These are phyloP conservation scores for Phthorimaea operculella DNA, from an alignment of 1,140 invertebrate species.

Conservation along the genomic window DNA sequence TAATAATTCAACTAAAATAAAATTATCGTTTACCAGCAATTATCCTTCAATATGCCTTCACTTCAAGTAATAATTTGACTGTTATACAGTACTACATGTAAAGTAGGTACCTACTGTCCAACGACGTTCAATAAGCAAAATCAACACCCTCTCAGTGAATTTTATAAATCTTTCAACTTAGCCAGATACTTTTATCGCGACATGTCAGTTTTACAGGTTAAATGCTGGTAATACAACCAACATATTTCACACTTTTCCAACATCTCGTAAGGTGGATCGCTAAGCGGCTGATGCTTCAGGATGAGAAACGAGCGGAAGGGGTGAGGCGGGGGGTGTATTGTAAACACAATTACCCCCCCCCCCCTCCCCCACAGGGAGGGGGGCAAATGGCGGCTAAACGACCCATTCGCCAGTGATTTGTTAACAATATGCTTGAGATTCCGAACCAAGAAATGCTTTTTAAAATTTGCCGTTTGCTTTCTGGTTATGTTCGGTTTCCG, in stretches of 20 bases:
- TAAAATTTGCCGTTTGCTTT: slow-evolving; percentile 29
- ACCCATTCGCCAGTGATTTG: slow-evolving; percentile 63
- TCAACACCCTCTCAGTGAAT: too few relatives aligned
- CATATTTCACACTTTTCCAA: slow-evolving; percentile 20
- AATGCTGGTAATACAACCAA: background rate
- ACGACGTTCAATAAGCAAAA: too few relatives aligned
- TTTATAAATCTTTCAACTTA: too few relatives aligned
- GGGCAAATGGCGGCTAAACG: slow-evolving; percentile 61
- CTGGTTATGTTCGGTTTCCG: slow-evolving; percentile 11
- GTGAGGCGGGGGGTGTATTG: slow-evolving; percentile 33
- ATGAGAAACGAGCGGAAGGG: slow-evolving; percentile 48
- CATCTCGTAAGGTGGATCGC: slow-evolving; percentile 42
- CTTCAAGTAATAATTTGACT: too few relatives aligned
- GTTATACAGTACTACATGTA: too few relatives aligned
- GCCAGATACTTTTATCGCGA: too few relatives aligned
- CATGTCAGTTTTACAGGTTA: background rate
- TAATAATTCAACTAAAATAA: too few relatives aligned
- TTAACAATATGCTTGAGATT: slow-evolving; percentile 64
- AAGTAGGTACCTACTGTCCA: too few relatives aligned
- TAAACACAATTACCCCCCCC: slow-evolving; percentile 60
- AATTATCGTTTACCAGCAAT: too few relatives aligned
- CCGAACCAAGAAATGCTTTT: slow-evolving; percentile 41
- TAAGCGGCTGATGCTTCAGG: slow-evolving; percentile 40
- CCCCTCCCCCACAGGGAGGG: slow-evolving; percentile 19
- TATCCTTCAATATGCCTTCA: too few relatives aligned